phyloP scores from a whole-genome alignment of 2,113 vertebrate species.

The Ranitomeya variabilis region DNA sequence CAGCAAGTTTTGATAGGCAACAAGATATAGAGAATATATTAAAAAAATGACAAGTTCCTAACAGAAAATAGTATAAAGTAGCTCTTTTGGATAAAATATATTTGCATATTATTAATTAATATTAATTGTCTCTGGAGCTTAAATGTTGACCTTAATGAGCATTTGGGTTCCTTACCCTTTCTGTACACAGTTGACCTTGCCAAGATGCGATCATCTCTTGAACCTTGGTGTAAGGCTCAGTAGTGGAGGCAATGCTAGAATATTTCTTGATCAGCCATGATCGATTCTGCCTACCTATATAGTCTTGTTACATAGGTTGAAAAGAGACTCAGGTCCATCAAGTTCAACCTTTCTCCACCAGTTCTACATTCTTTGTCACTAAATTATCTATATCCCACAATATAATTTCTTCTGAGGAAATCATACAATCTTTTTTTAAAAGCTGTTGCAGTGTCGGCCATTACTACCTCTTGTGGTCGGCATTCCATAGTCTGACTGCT shows the following conservation, averaged over 20 bases:
- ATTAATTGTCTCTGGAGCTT: background rate
- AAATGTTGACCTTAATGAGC: background rate
- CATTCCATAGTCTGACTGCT: no score
- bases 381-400: no score
- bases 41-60: background rate
- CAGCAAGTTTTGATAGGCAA: slow-evolving; percentile 15
- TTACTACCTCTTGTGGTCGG: no score
- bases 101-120: background rate
- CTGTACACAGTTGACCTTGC: background rate
- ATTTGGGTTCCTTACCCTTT: background rate
- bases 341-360: no score
- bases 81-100: background rate
- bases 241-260: background rate
- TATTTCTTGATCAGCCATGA: background rate
- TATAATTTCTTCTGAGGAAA: no score
- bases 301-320: no score
- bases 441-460: no score
- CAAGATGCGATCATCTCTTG: no score
- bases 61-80: background rate
- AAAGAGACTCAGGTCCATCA: no score
- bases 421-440: no score
- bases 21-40: slow-evolving; percentile 17
- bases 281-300: no score
- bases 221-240: background rate
- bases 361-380: no score